A percentile compares a stretch with the other conserved stretches of the same genome.
phyloP scores from a whole-genome alignment of 1,140 invertebrate species.

The Drosophila elegans region DNA sequence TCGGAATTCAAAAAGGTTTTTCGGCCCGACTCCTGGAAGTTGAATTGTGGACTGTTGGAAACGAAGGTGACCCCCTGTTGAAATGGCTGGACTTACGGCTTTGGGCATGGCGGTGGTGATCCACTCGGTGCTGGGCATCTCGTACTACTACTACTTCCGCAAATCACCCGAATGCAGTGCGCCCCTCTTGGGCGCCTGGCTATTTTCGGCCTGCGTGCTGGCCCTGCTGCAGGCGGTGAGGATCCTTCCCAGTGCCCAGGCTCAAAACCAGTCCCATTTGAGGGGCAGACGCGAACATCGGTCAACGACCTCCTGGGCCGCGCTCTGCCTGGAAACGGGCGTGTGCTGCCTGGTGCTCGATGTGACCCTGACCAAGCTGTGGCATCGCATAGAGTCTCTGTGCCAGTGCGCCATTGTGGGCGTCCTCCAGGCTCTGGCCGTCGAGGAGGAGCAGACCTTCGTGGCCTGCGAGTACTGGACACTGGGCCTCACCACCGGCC shows the following conservation, averaged over 20 bases:
- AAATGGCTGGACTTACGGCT: slow-evolving; percentile 52
- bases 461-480: slow-evolving; percentile 56
- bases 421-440: slow-evolving; percentile 37
- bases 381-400: slow-evolving; percentile 58
- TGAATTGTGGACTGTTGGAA: not conserved
- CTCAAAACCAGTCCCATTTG: slow-evolving; percentile 7
- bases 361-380: slow-evolving; percentile 56
- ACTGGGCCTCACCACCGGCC: slow-evolving; percentile 37
- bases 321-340: slow-evolving; percentile 43
- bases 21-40: too few relatives aligned
- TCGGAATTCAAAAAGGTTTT: not conserved
- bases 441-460: slow-evolving; percentile 55
- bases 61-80: not conserved
- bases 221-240: slow-evolving; percentile 48
- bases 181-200: slow-evolving; percentile 57
- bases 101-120: slow-evolving; percentile 54
- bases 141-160: slow-evolving; percentile 65
- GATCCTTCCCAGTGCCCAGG: slow-evolving; percentile 32
- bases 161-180: slow-evolving; percentile 33
- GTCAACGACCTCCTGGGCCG: slow-evolving; percentile 2
- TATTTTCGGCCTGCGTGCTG: slow-evolving; percentile 59
- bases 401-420: slow-evolving; percentile 63
- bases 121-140: slow-evolving; percentile 63
- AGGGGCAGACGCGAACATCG: not conserved
- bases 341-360: slow-evolving; percentile 62